Evolutionary conservation across 2,113 vertebrate species (phyloP), one percentile per base, ranked within the genome.

Genomic region (Holacanthus passer): DNA sequence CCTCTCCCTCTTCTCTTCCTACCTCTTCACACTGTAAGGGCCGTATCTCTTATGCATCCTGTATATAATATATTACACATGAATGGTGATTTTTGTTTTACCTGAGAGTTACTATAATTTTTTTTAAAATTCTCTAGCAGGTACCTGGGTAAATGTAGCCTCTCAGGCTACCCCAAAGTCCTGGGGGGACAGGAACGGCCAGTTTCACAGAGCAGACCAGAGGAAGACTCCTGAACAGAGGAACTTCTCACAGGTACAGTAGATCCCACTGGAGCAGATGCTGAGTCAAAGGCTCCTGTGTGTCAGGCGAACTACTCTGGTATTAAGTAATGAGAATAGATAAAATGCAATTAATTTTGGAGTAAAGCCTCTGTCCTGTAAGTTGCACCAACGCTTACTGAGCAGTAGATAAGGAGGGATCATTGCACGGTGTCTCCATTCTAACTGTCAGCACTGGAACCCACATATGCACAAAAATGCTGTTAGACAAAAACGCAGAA

Each of bases 151-250:
- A 52, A 97, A 93, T 81, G 96, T 97, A 48, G 96, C 95, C 82
- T 97, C 96, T 82, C 97, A 97, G 86, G 96, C 95, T 79, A 95
- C 95, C 66, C 96, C 96, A 76, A 98, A 97, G 85, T 94, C 96
- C 52, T 99, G 97, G 97, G 89, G 93, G 63, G 98, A 99, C 85
- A 96, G 97, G 90, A 93, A 88, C 55, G 93, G 95, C 2, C 85
- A 91, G 0, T 97, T 96, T 93, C 94, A 96, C 87, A 96, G 97
- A 95, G 91, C 94, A 73, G 96, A 93, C 50, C 92, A 88, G 85
- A 93, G 96, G 94, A 97, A 96, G 88, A 95, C 94, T 82, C 87
- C 91, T 58, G 97, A 98, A 29, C 96, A 96, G 88, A 96, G 96
- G 89, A 97, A 70, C 90, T 95, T 93, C 89, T 91, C 93, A 52